Evolutionary conservation across 2,797 vertebrate species (phyloP), one percentile per base, ranked within the genome.

Genomic region (Malacoraja senta): DNA sequence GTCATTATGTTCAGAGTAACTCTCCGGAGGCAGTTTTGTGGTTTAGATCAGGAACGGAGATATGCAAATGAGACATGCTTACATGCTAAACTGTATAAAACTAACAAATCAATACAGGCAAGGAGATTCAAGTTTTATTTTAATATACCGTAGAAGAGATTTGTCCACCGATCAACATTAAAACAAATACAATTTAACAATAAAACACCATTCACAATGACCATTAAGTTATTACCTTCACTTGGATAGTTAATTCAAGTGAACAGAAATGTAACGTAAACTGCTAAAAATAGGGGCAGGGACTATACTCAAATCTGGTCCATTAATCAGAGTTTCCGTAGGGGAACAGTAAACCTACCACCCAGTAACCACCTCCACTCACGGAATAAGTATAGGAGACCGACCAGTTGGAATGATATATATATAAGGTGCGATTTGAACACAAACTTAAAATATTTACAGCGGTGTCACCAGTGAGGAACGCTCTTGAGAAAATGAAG

Each of bases 401-500:
- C 72, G 68, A 71, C 17, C 35, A 8, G 26, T 65, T 91, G 90
- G 74, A 21, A 29, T 68, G 35, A 72, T 71, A 91, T 53, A 91
- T 8, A 72, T 38, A 38, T 38, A 53, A 53, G 68, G 19, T 91
- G 9, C 71, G 21, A 74, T 72, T 74, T 26, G 44, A 74, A 91
- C 65, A 72, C 2, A 53, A 53, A 13, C 24, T 24, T 53, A 26
- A 44, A 21, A 91, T 13, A 26, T 26, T 72, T 53, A 9, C 19
- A 74, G 7, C 26, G 4, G 19, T 38, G 65, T 65, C 1, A 29
- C 24, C 21, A 38, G 35, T 29, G 68, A 91, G 38, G 68, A 91
- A 91, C 72, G 8, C 90, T 74, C 4, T 21, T 8, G 1, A 72
- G 65, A 91, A 86, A 44, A 91, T 91, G 90, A 91, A 91, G 90